These are phyloP conservation scores for Glaucomys volans DNA, from an alignment of 2,113 vertebrate genomes.

Conservation along the genomic window DNA sequence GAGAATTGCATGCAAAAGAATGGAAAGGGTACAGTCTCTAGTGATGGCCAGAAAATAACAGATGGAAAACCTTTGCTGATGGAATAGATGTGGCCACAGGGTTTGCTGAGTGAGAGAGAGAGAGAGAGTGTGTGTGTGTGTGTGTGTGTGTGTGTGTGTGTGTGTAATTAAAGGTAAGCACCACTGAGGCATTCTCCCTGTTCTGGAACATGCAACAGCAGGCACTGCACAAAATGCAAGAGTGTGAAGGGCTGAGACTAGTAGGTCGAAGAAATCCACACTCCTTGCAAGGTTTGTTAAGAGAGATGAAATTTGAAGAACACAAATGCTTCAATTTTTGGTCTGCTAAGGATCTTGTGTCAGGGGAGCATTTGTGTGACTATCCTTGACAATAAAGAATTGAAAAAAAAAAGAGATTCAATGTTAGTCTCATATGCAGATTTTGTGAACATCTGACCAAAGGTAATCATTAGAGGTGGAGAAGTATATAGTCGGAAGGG, in stretches of 20 bases:
- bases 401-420: background rate
- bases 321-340: background rate
- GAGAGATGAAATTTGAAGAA: background rate
- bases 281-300: background rate
- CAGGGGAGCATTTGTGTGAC: background rate
- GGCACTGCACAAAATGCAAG: background rate
- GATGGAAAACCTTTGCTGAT: background rate
- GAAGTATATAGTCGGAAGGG: background rate
- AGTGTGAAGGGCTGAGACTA: rapidly evolving
- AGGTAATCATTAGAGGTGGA: background rate
- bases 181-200: background rate
- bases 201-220: background rate
- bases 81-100: background rate
- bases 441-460: background rate
- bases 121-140: no score
- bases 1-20: rapidly evolving
- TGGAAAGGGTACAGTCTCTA: background rate
- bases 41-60: background rate
- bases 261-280: background rate
- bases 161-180: background rate
- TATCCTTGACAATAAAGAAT: background rate
- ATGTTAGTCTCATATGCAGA: background rate
- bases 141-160: no score
- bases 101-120: background rate
- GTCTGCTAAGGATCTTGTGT: background rate